Conservation (phyloP, 2,888 invertebrate species). For the Girardia tigrina region DNA sequence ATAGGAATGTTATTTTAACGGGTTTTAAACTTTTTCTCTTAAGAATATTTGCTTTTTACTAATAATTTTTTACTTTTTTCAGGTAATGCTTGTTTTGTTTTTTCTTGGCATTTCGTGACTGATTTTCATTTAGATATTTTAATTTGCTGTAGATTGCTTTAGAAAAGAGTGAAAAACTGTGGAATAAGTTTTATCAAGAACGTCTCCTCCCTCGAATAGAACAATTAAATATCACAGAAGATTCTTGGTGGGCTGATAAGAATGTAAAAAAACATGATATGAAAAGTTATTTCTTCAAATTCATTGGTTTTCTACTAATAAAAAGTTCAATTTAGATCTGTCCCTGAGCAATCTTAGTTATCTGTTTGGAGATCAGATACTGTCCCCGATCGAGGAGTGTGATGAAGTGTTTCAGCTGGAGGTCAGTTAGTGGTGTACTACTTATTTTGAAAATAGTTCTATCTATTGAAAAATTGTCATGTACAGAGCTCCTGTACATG, state of each 20-base stretch:
- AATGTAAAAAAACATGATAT: constrained; percentile 9
- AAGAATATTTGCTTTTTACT: no score
- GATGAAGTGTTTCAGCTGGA: constrained; percentile 32
- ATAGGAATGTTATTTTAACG: no score
- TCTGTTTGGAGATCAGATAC: constrained; percentile 27
- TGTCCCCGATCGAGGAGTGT: constrained; percentile 7
- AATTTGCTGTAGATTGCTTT: background rate
- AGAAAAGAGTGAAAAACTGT: background rate
- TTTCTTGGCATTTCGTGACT: no score
- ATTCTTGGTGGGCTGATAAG: constrained; percentile 25
- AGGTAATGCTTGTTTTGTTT: no score
- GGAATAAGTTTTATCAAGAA: constrained; percentile 25
- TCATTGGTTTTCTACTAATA: background rate
- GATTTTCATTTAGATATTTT: no score
- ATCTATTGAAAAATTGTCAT: no score
- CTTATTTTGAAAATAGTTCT: no score
- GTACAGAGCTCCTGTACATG: no score
- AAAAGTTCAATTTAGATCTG: background rate
- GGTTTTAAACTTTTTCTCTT: no score
- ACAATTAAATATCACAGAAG: constrained; percentile 16
- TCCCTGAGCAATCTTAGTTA: background rate
- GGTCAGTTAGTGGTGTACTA: constrained; percentile 32
- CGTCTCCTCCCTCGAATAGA: background rate
- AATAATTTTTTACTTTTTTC: no score
- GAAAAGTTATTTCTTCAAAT: background rate